A percentile compares a stretch with the other conserved stretches of the same genome.
Conservation (phyloP, 2,888 invertebrate species). For the Eulithis prunata region DNA sequence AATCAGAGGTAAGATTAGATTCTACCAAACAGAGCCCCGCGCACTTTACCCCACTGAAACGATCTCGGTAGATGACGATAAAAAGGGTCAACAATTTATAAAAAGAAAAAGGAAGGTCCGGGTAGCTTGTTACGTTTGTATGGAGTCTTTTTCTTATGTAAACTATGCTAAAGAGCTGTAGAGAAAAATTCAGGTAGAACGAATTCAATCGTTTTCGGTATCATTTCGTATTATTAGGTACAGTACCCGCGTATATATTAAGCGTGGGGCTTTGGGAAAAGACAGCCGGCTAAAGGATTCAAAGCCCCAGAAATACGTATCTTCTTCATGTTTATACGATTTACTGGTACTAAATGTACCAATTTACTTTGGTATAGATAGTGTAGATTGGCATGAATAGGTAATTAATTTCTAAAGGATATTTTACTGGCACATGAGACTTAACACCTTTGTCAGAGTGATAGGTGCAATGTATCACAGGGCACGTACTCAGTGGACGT, state of each 20-base stretch:
- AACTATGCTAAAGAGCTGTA: constrained; percentile 17
- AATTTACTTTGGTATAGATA: too few species aligned
- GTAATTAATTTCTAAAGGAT: too few species aligned
- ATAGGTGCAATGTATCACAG: too few species aligned
- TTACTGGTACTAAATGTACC: too few species aligned
- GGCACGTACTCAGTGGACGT: too few species aligned
- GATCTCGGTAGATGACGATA: constrained; percentile 57
- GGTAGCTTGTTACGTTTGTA: constrained; percentile 37
- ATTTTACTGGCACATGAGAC: too few species aligned
- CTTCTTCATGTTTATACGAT: too few species aligned
- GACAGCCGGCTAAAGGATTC: too few species aligned
- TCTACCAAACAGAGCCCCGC: constrained; percentile 44
- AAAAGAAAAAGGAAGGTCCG: constrained; percentile 47
- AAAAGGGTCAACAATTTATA: constrained; percentile 71
- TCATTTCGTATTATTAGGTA: constrained; percentile 15
- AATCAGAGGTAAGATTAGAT: constrained; percentile 76
- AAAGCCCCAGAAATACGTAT: too few species aligned
- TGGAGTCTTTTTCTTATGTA: constrained; percentile 31
- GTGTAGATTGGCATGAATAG: too few species aligned
- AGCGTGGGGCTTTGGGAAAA: not conserved
- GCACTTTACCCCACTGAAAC: constrained; percentile 46
- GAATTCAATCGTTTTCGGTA: constrained; percentile 10
- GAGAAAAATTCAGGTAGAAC: constrained; percentile 19
- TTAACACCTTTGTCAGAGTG: too few species aligned
- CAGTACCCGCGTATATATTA: not conserved